These are phyloP conservation scores for Synergus gifuensis DNA, from an alignment of 2,888 invertebrate genomes.

Conservation along the genomic window DNA sequence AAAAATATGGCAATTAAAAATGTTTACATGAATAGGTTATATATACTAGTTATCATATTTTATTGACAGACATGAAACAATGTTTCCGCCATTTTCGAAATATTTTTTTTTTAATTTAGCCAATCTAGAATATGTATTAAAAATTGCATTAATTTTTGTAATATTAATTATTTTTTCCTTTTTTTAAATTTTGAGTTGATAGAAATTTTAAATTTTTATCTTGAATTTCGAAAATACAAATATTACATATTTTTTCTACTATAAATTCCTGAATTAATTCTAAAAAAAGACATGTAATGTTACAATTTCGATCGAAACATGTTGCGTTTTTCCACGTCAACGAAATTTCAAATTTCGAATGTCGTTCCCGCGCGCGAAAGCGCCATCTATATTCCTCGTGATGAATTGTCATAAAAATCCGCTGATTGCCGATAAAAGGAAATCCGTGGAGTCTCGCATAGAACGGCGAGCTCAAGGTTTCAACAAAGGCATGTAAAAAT, in stretches of 20 bases:
- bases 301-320: neutral
- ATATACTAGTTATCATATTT: neutral
- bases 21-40: neutral
- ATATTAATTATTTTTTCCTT: no score
- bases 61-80: neutral
- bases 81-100: neutral
- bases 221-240: no score
- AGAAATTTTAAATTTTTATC: no score
- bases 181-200: no score
- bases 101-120: no score
- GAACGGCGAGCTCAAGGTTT: constrained; percentile 57
- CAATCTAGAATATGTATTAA: no score
- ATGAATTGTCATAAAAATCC: constrained; percentile 61
- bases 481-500: constrained; percentile 53
- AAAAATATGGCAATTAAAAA: neutral
- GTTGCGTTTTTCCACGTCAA: neutral
- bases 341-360: constrained; percentile 3
- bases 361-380: constrained; percentile 3
- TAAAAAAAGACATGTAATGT: neutral
- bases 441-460: constrained; percentile 66
- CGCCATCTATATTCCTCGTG: constrained; percentile 60
- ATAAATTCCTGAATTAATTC: no score
- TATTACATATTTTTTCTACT: no score
- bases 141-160: no score
- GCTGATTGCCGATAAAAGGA: constrained; percentile 73